Evolutionary conservation across 1,140 invertebrate genomes (phyloP), one percentile per base, ranked within the genome.

Genomic region (Drosophila cardini): DNA sequence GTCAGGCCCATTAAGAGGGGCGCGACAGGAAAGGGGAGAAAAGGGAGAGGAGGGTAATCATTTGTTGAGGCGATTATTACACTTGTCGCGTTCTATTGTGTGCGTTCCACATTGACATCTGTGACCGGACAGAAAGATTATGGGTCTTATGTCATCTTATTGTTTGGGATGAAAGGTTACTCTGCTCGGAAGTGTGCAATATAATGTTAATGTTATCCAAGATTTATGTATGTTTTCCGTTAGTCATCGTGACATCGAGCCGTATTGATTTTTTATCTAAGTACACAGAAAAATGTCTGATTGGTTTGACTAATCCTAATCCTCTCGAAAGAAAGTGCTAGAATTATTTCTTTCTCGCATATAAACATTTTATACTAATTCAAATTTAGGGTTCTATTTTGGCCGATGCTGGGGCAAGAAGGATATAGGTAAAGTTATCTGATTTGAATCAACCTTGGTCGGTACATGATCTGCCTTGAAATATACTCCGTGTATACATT

Each of bases 31-130:
- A 40, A 11, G 38, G 11, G 1, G 38, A 40, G 38, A 5, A 34
- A 52, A 15, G 26, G n/a, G 7, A 32, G 15, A 32, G 2, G 2
- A 13, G n/a, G 13, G 15, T n/a, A 26, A 52, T 15, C 48, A 52
- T 52, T 52, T 55, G 21, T 36, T 43, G n/a, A 34, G 46, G 50
- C 34, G 76, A 78, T 78, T 78, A 78, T 78, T 78, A 71, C 76
- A 78, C 72, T 78, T 75, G 72, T 75, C 76, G 55, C 60, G 36
- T 30, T 46, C 45, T 13, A 78, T 78, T 78, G 65, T 70, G 56
- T 60, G 15, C 1, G 40, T 3, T 15, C 6, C 26, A 38, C 26
- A 50, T 26, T 26, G 15, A n/a, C 26, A 40, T 52, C 18, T 50
- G 16, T 34, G 21, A n/a, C n/a, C n/a, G n/a, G n/a, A n/a, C n/a